Conservation (phyloP, 2,113 vertebrate species). For the Rhinoderma darwinii region DNA sequence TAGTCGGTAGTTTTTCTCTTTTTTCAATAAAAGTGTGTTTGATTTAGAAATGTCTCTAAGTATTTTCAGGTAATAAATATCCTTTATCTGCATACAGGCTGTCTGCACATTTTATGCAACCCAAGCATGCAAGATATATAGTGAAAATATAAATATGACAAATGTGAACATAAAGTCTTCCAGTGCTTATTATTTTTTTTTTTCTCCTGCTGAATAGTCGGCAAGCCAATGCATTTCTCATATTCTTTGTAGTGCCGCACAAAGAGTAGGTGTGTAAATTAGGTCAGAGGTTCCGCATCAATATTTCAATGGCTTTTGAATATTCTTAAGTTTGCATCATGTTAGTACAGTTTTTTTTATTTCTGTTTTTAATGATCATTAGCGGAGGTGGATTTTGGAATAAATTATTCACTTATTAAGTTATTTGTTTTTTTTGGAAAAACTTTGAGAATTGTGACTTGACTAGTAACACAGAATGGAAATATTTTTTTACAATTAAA, state of each 20-base stretch:
- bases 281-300: neutral
- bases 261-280: neutral
- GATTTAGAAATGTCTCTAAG: conserved; percentile 38
- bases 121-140: conserved; percentile 38
- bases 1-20: neutral
- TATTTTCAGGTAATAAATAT: conserved; percentile 46
- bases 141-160: conserved; percentile 49
- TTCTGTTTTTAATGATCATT: neutral
- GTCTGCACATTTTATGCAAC: conserved; percentile 44
- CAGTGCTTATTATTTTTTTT: conserved; percentile 37
- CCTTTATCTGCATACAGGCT: conserved; percentile 36
- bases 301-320: neutral
- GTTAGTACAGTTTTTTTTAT: neutral
- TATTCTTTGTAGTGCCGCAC: neutral
- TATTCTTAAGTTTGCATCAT: neutral
- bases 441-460: neutral
- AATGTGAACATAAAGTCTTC: conserved; percentile 50
- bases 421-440: neutral
- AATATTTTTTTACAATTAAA: neutral
- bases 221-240: conserved; percentile 21
- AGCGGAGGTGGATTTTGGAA: neutral
- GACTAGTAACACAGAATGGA: neutral
- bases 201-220: conserved; percentile 23
- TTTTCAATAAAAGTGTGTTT: conserved; percentile 32
- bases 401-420: neutral